Percentiles rank a stretch among this genome's conserved stretches.
Evolutionary conservation across 2,113 vertebrate genomes (phyloP).

Genomic region (Raja brachyura): DNA sequence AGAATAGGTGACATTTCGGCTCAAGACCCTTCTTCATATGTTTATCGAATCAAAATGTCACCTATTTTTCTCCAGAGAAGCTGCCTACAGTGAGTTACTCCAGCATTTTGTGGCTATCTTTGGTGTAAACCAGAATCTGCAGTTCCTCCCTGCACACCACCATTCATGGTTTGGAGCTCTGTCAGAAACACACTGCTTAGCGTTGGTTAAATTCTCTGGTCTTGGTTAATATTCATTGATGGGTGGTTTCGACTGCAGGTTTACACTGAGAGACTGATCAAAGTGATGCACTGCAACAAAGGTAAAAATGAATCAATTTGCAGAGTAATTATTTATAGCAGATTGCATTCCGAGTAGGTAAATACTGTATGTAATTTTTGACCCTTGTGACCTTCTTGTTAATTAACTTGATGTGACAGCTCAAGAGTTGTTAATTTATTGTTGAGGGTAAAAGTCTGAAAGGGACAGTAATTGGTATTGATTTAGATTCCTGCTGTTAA

Average conservation of each 20-base stretch:
- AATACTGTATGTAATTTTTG: neutral
- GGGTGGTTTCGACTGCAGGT: neutral
- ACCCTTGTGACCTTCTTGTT: neutral
- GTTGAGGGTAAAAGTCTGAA: neutral
- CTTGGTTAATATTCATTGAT: neutral
- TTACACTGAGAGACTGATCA: neutral
- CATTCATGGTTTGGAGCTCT: neutral
- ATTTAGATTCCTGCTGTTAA: neutral
- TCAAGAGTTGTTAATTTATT: slow-evolving; percentile 6
- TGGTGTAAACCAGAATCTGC: no score
- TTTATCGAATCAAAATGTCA: no score
- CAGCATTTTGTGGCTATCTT: no score
- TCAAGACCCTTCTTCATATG: no score
- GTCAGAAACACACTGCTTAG: neutral
- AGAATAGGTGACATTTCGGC: no score
- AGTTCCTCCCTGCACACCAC: neutral
- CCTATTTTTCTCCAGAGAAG: no score
- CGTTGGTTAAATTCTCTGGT: neutral
- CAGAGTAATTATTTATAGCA: neutral
- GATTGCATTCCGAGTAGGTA: neutral
- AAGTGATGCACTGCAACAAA: neutral
- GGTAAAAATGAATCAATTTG: neutral
- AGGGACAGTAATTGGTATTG: neutral
- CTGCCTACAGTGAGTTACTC: no score
- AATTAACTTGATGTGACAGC: neutral